Evolutionary conservation across 1,140 invertebrate species (phyloP), one percentile per base, ranked within the genome.

Genomic region (Pogonus chalceus): DNA sequence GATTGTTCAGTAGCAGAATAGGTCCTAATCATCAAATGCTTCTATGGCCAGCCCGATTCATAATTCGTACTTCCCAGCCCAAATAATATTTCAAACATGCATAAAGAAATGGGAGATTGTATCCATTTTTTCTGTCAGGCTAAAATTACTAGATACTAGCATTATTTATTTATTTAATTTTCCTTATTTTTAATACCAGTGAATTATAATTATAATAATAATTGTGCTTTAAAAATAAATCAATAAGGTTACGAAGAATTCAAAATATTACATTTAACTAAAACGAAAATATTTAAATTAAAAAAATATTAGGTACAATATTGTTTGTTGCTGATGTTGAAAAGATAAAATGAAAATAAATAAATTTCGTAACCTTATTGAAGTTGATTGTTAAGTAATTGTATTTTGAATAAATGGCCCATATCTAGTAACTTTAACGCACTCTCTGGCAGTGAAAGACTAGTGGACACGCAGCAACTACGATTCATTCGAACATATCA

Each of bases 1-100:
- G 37, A 43, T 43, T 43, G 37, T 43, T 43, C 37, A 43, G 18
- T 43, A 43, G 37, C 37, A 43, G 37, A 43, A 43, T 43, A 43
- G 37, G 37, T 43, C 37, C 37, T 43, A 16, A 43, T 43, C 37
- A 43, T 43, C 37, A 43, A 43, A 43, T 43, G 37, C 37, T 43
- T 43, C 37, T 43, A 43, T 43, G 37, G 37, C 37, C 37, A 43
- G 37, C 37, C 37, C 37, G 37, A 43, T 43, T 43, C 37, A 43
- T 43, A 43, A 43, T 16, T 43, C 18, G 37, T 43, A 43, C 37
- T 43, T 18, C 37, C 37, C 37, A 43, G 37, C 37, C 37, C 37
- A 43, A 43, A 43, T 43, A 43, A 43, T 43, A 43, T 43, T 43
- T 43, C 37, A 43, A 43, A 43, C 37, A 43, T 43, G 37, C 37